Evolutionary conservation across 1,140 invertebrate species (phyloP), one percentile per base, ranked within the genome.

Genomic region (Penaeus japonicus): DNA sequence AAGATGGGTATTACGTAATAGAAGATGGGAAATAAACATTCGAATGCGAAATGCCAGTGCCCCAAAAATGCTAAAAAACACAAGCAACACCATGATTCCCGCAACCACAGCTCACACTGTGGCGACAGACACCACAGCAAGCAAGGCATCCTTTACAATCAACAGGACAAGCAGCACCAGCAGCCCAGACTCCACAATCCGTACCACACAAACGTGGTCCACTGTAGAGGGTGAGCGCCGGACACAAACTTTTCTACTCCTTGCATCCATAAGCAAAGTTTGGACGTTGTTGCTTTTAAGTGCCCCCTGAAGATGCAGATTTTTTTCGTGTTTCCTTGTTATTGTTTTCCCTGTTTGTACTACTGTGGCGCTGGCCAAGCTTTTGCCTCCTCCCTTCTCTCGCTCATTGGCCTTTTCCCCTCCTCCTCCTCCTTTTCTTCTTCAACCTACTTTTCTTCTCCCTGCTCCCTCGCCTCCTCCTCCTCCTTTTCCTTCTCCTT

Each of bases 21-120:
- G 54, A 79, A 79, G 77, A 79, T 79, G 77, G 77, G 77, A 39
- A 79, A 79, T 53, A 79, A 79, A 79, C 77, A 79, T 24, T 79
- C 77, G n/a, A 79, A 53, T 53, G 77, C 39, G 77, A 79, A 79
- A 53, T 79, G 77, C 24, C 77, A 79, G 77, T 79, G 77, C 54
- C 77, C 77, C 15, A 79, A 79, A 53, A 79, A 79, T 79, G 77
- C 47, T 12, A 47, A 47, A 47, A 47, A 47, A 47, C 47, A 47
- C 47, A 47, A 47, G 47, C 54, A 79, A 53, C 73, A 77, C 73
- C 77, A 79, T 53, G 39, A 79, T 53, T 53, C 47, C 77, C 77
- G 54, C 77, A 39, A 79, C 35, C 77, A 79, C 77, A 39, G 54
- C 77, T 53, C 47, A 39, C 32, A 39, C 77, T 22, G 77, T 39